Evolutionary conservation across 2,797 vertebrate species (phyloP).

Genomic region (Tokudaia muenninki): DNA sequence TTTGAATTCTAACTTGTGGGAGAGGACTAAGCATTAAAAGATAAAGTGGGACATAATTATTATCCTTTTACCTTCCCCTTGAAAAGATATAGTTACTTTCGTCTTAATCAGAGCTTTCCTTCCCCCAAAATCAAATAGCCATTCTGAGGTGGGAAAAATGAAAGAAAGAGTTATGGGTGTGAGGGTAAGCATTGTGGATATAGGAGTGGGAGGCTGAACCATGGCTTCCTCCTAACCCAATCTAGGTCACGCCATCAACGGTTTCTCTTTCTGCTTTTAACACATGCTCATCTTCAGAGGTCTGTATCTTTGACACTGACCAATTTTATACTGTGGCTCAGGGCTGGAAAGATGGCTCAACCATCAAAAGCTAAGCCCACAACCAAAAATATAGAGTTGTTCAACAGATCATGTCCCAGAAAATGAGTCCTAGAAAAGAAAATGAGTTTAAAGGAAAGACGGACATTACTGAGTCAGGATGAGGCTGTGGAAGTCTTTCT

Average conservation of each 20-base stretch:
- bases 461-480: not conserved
- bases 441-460: not conserved
- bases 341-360: not conserved
- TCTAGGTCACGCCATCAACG: not conserved
- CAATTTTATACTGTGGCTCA: not conserved
- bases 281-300: not conserved
- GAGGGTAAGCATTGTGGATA: accelerated
- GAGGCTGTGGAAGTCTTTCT: accelerated
- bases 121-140: not conserved
- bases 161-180: not conserved
- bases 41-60: not conserved
- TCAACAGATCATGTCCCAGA: not conserved
- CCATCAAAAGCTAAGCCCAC: not conserved
- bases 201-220: accelerated
- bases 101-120: not conserved
- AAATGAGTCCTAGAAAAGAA: not conserved
- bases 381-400: not conserved
- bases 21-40: not conserved
- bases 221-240: too few relatives aligned
- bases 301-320: not conserved
- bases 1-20: not conserved
- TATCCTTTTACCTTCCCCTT: not conserved
- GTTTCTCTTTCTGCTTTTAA: not conserved
- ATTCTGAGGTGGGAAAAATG: not conserved
- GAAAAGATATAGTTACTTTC: not conserved